Evolutionary conservation across 2,888 invertebrate genomes (phyloP).

Genomic region (Arge pagana): DNA sequence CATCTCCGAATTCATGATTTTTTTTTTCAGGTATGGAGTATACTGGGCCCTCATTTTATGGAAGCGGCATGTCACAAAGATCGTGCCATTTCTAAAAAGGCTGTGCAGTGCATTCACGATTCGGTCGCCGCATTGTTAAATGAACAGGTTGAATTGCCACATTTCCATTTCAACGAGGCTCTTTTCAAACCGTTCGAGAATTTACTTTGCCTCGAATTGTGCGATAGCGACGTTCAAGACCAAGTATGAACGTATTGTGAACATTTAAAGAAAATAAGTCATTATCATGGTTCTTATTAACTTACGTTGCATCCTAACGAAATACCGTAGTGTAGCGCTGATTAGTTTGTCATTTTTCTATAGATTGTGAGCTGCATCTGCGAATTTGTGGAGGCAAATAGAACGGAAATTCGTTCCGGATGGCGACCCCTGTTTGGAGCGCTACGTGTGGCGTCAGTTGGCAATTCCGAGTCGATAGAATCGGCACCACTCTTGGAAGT

Average conservation of each 20-base stretch:
- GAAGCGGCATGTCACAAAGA: slow-evolving; percentile 94
- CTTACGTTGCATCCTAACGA: not conserved
- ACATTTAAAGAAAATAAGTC: not conserved
- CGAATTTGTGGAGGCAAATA: slow-evolving; percentile 93
- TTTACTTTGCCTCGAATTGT: slow-evolving; percentile 87
- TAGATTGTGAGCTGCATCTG: slow-evolving; percentile 94
- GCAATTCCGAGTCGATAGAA: slow-evolving; percentile 70
- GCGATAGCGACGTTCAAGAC: slow-evolving; percentile 90
- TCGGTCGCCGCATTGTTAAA: slow-evolving; percentile 85
- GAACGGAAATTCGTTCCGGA: slow-evolving; percentile 91
- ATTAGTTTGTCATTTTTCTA: slow-evolving; percentile 36
- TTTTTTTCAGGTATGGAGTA: slow-evolving; percentile 72
- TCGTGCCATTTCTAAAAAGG: slow-evolving; percentile 84
- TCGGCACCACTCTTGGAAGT: slow-evolving; percentile 83
- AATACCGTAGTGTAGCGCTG: not conserved
- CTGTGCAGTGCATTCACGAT: slow-evolving; percentile 91
- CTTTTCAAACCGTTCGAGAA: slow-evolving; percentile 95
- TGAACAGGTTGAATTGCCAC: slow-evolving; percentile 85
- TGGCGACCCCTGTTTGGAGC: slow-evolving; percentile 97
- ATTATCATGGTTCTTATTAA: slow-evolving; percentile 3
- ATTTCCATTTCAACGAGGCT: slow-evolving; percentile 95
- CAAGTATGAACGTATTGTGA: slow-evolving; percentile 39
- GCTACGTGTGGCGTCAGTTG: slow-evolving; percentile 75
- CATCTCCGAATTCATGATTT: not conserved
- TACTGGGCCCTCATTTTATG: slow-evolving; percentile 91